Percentiles rank a stretch among this genome's conserved stretches.
Conservation (phyloP, 2,888 invertebrate species). For the Eristalis tenax region DNA sequence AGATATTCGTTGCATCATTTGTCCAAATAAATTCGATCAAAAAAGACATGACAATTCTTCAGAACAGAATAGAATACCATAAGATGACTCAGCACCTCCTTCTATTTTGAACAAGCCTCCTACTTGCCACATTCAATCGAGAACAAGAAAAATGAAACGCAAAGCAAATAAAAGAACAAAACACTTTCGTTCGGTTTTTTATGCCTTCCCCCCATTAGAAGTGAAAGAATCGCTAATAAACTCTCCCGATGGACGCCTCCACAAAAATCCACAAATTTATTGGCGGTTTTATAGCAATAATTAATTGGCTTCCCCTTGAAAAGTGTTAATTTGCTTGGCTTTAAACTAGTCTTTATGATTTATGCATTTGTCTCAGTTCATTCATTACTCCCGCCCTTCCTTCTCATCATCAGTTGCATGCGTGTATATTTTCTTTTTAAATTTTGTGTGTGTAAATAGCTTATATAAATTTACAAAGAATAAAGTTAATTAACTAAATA, state of each 20-base stretch:
- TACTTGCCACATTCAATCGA: not conserved
- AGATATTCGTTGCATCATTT: too few relatives aligned
- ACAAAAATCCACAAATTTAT: slow-evolving; percentile 8
- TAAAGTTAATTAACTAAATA: slow-evolving; percentile 61
- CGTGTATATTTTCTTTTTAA: not conserved
- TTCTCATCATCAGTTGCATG: not conserved
- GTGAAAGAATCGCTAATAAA: slow-evolving; percentile 13
- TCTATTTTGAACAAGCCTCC: not conserved
- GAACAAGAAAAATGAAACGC: not conserved
- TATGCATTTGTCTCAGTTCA: not conserved
- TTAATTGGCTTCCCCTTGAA: slow-evolving; percentile 4
- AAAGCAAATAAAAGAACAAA: too few relatives aligned
- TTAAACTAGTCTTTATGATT: not conserved
- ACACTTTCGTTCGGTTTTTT: not conserved
- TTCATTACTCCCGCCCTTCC: not conserved
- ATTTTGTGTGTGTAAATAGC: slow-evolving; percentile 56
- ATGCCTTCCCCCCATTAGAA: not conserved
- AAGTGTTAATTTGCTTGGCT: not conserved
- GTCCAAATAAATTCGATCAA: too few relatives aligned
- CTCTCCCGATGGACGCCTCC: not conserved
- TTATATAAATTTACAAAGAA: slow-evolving; percentile 47
- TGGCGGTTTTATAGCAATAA: slow-evolving; percentile 29
- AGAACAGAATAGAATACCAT: not conserved
- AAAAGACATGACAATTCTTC: too few relatives aligned
- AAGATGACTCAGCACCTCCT: not conserved